Percentiles rank a stretch among this genome's conserved stretches.
phyloP scores from a whole-genome alignment of 2,888 invertebrate genomes.

The Parnassius smintheus region DNA sequence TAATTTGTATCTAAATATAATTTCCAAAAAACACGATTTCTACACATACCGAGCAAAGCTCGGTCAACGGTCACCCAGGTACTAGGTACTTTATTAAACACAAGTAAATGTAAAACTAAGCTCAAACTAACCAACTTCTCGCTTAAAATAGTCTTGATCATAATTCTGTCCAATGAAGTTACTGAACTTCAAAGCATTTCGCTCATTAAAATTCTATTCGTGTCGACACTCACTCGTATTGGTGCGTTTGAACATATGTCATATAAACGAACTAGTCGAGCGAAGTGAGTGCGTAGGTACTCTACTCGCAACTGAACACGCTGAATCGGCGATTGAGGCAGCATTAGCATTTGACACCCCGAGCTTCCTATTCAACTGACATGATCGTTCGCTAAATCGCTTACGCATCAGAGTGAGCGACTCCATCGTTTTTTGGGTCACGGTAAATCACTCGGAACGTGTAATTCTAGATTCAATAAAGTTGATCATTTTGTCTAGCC shows the following conservation, averaged over 20 bases:
- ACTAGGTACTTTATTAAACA: no score
- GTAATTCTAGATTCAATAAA: constrained; percentile 22
- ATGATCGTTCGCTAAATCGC: constrained; percentile 41
- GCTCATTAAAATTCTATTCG: constrained; percentile 49
- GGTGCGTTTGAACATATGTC: constrained; percentile 66
- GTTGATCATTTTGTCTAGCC: no score
- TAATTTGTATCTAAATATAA: no score
- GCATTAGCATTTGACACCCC: constrained; percentile 50
- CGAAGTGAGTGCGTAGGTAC: constrained; percentile 41
- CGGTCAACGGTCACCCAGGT: no score
- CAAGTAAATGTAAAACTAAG: no score
- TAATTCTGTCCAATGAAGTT: constrained; percentile 10
- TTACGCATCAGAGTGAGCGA: constrained; percentile 46
- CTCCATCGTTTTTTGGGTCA: constrained; percentile 54
- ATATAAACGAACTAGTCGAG: constrained; percentile 66
- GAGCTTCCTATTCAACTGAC: constrained; percentile 38
- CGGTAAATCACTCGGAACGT: constrained; percentile 34
- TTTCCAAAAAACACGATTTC: no score
- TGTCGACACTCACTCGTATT: constrained; percentile 48
- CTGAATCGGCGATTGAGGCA: constrained; percentile 62
- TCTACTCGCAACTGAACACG: constrained; percentile 43
- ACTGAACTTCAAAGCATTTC: constrained; percentile 30
- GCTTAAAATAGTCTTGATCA: background rate
- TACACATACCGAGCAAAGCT: no score
- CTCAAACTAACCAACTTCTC: background rate